phyloP scores from a whole-genome alignment of 2,888 invertebrate genomes.

The Melieria picta region DNA sequence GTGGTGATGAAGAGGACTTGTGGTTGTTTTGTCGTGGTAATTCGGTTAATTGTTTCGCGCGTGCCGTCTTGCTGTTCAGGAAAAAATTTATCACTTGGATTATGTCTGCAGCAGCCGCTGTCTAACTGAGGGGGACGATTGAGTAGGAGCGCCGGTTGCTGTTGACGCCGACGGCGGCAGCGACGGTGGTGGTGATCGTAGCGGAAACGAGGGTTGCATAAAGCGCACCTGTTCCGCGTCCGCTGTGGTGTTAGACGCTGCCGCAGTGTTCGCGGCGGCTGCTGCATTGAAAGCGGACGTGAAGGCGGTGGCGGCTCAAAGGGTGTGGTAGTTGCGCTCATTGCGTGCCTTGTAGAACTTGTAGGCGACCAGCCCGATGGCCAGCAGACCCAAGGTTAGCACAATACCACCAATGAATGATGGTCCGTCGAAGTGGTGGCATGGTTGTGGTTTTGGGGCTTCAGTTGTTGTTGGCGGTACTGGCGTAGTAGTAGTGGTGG shows the following conservation, averaged over 20 bases:
- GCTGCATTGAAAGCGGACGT: constrained; percentile 62
- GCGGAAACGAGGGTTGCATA: constrained; percentile 59
- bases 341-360: constrained; percentile 89
- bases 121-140: constrained; percentile 52
- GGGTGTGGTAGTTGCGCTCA: constrained; percentile 87
- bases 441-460: constrained; percentile 54
- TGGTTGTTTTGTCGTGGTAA: neutral
- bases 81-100: constrained; percentile 29
- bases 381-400: constrained; percentile 79
- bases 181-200: constrained; percentile 51
- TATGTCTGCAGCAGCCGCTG: constrained; percentile 60
- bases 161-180: constrained; percentile 43
- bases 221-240: constrained; percentile 60
- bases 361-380: constrained; percentile 83
- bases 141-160: constrained; percentile 27
- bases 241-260: constrained; percentile 41
- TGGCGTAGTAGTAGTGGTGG: constrained; percentile 47
- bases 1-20: neutral
- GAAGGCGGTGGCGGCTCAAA: constrained; percentile 71
- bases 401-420: constrained; percentile 89
- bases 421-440: constrained; percentile 75
- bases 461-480: constrained; percentile 45
- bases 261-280: constrained; percentile 42
- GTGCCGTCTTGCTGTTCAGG: too few species aligned
- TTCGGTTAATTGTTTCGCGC: neutral